A percentile compares a stretch with the other conserved stretches of the same genome.
Conservation (phyloP, 1,140 invertebrate species). For the Caerostris extrusa region DNA sequence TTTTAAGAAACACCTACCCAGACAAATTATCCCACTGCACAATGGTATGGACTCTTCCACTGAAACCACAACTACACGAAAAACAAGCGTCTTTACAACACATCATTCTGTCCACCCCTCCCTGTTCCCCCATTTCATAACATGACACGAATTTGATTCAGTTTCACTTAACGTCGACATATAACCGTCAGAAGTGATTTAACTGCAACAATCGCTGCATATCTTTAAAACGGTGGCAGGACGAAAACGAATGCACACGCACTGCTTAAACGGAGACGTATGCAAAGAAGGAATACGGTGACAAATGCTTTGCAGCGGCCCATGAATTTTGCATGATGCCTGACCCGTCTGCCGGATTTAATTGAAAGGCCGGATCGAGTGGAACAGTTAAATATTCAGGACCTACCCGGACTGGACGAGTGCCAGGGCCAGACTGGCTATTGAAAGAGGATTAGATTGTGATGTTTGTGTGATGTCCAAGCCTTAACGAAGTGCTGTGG, state of each 20-base stretch:
- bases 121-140: neutral
- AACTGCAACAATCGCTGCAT: conserved; percentile 2
- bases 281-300: conserved; percentile 41
- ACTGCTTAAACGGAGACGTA: conserved; percentile 25
- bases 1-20: neutral
- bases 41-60: neutral
- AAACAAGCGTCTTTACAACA: neutral
- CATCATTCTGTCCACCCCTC: neutral
- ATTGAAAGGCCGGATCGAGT: conserved; percentile 58
- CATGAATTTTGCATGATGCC: conserved; percentile 63
- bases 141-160: conserved; percentile 45
- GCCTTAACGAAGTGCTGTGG: neutral
- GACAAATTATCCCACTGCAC: neutral
- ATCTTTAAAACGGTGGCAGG: neutral
- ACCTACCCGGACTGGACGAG: conserved; percentile 12
- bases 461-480: neutral
- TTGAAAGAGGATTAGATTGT: neutral
- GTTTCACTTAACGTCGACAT: conserved; percentile 46
- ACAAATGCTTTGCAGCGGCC: conserved; percentile 39
- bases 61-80: neutral
- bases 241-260: neutral
- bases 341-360: conserved; percentile 67
- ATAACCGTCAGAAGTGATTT: conserved; percentile 59
- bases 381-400: conserved; percentile 62
- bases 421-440: conserved; percentile 8